Evolutionary conservation across 1,140 invertebrate genomes (phyloP).

Genomic region (Orussus abietinus): DNA sequence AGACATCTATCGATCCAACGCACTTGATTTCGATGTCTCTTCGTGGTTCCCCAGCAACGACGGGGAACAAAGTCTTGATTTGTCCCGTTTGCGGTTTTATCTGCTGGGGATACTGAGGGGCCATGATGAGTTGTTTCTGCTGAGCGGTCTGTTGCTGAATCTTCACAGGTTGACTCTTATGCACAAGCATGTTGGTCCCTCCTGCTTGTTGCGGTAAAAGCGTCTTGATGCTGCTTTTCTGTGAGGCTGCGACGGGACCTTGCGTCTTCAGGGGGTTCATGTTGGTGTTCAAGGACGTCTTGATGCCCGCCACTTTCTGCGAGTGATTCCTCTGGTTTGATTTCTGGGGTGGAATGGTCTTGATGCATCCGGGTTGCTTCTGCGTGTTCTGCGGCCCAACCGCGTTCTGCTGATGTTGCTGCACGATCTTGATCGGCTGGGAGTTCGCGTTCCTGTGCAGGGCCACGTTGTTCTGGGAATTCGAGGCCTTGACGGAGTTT

Average conservation of each 20-base stretch:
- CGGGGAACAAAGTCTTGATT: constrained; percentile 38
- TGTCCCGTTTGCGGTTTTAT: constrained; percentile 26
- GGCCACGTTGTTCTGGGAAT: constrained; percentile 20
- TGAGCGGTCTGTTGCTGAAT: constrained; percentile 35
- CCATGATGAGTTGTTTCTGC: constrained; percentile 34
- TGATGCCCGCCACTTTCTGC: constrained; percentile 31
- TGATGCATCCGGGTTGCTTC: constrained; percentile 44
- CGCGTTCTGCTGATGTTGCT: constrained; percentile 32
- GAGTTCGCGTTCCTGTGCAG: constrained; percentile 23
- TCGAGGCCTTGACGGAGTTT: constrained; percentile 21
- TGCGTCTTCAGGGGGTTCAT: constrained; percentile 26
- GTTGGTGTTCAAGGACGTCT: constrained; percentile 39
- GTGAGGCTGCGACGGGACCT: constrained; percentile 9
- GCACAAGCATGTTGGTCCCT: constrained; percentile 20
- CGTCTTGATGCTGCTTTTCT: constrained; percentile 34
- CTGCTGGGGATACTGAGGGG: constrained; percentile 27
- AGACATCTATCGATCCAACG: neutral
- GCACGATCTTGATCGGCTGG: constrained; percentile 39
- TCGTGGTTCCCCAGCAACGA: constrained; percentile 22
- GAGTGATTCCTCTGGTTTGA: constrained; percentile 33
- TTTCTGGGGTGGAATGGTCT: constrained; percentile 45
- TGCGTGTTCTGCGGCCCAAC: constrained; percentile 29
- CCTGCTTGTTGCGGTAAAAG: constrained; percentile 30
- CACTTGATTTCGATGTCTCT: constrained; percentile 34
- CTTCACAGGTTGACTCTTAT: constrained; percentile 31